Evolutionary conservation across 2,113 vertebrate genomes (phyloP), one percentile per base, ranked within the genome.

Genomic region (Prolemur simus): DNA sequence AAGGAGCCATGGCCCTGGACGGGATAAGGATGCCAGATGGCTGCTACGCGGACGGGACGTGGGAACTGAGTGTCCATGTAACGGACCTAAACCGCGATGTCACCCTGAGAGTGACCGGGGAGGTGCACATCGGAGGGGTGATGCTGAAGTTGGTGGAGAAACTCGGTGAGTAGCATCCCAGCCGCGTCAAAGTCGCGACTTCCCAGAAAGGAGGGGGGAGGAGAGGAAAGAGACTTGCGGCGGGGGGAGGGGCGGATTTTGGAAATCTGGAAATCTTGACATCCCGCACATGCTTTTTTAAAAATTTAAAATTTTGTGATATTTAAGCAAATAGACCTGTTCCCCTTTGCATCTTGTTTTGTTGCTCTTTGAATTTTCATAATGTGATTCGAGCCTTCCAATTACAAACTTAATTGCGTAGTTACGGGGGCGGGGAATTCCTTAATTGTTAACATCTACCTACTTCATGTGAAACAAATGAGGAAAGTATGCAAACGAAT

Each of bases 1-100:
- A 98, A 98, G 97, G 97, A 98, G 97, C 98, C 98, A 99, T 99
- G 99, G 99, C 99, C 97, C 98, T 99, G 99, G 99, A 99, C 94
- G 99, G 99, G 98, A 99, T 99, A 98, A 99, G 99, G 98, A 99
- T 99, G 99, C 99, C 99, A 96, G 99, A 99, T 98, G 99, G 99
- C 99, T 99, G 99, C 98, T 99, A 99, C 69, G 99, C 99, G 20
- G 99, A 99, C 4, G 99, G 99, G 98, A 99, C 99, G 4, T 99
- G 99, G 99, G 99, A 99, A 97, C 97, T 99, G 98, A 99, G 99
- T 97, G 99, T 99, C 98, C 99, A 99, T 93, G 99, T 99, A 98
- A 99, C 99, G 6, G 99, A 99, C 98, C 99, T 99, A 97, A 99
- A 99, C 98, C 99, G 99, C 97, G 99, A 99, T 94, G 99, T 99